Evolutionary conservation across 1,140 invertebrate genomes (phyloP).

Genomic region (Mercenaria mercenaria): DNA sequence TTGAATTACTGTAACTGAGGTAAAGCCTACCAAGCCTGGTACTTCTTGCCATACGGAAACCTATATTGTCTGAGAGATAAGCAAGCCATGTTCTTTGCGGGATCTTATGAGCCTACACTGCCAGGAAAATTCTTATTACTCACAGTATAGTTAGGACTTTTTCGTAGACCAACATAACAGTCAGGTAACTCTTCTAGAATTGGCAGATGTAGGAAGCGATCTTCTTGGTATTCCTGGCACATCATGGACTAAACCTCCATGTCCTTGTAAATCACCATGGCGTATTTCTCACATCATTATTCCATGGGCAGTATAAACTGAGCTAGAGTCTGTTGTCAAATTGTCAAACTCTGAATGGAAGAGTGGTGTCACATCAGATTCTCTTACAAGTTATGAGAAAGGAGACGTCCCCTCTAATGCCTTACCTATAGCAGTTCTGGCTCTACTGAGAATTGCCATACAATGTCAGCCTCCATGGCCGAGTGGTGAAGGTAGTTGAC

Average conservation of each 20-base stretch:
- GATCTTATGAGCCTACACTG: background rate
- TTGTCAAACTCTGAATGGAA: conserved; percentile 67
- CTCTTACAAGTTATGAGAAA: background rate
- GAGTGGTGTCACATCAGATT: background rate
- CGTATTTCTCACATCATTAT: conserved; percentile 69
- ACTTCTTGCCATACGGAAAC: conserved; percentile 6
- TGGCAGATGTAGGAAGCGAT: background rate
- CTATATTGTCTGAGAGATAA: conserved; percentile 20
- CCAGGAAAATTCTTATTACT: background rate
- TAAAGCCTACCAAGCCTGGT: conserved; percentile 59
- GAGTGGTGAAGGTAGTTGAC: too few species aligned
- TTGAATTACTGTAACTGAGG: conserved; percentile 47
- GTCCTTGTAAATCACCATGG: background rate
- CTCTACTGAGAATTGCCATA: conserved; percentile 67
- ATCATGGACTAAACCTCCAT: background rate
- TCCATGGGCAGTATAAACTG: conserved; percentile 69
- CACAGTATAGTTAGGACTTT: conserved; percentile 16
- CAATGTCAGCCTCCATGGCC: too few species aligned
- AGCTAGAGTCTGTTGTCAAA: conserved; percentile 64
- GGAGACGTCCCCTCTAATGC: background rate
- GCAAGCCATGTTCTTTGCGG: conserved; percentile 34
- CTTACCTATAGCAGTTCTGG: conserved; percentile 52
- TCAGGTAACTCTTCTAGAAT: conserved; percentile 31
- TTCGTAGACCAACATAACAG: conserved; percentile 60
- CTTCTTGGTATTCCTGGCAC: background rate